Evolutionary conservation across 1,140 invertebrate species (phyloP).

Genomic region (Patella vulgata): DNA sequence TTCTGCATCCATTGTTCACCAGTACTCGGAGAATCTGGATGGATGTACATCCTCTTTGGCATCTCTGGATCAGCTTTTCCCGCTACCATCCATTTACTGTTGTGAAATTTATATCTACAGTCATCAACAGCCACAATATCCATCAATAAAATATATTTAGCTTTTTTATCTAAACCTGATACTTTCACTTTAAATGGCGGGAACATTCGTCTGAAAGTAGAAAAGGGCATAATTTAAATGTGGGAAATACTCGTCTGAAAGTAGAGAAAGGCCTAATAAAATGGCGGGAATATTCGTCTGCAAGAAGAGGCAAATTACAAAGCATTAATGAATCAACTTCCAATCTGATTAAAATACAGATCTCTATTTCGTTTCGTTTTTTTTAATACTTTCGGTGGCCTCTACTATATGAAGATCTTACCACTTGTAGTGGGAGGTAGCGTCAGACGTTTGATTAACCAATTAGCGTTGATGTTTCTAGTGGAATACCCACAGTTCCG

Average conservation of each 20-base stretch:
- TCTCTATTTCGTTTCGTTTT: too few species aligned
- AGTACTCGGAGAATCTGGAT: constrained; percentile 95
- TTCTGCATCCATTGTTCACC: constrained; percentile 99
- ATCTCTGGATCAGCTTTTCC: constrained; percentile 75
- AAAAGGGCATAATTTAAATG: constrained; percentile 77
- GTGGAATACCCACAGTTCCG: too few species aligned
- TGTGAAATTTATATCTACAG: constrained; percentile 96
- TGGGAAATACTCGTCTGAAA: constrained; percentile 94
- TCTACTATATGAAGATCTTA: too few species aligned
- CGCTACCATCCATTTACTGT: constrained; percentile 72
- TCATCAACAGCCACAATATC: constrained; percentile 97
- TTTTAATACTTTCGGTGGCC: too few species aligned
- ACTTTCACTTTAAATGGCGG: constrained; percentile 91
- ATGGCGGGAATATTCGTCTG: constrained; percentile 97
- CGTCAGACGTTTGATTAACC: too few species aligned
- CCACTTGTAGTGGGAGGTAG: too few species aligned
- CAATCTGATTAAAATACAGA: neutral
- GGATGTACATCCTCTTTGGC: constrained; percentile 94
- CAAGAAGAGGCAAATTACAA: constrained; percentile 13
- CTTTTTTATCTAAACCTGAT: constrained; percentile 86
- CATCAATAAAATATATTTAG: constrained; percentile 95
- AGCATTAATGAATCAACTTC: constrained; percentile 11
- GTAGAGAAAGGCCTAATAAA: constrained; percentile 71
- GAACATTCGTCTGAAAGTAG: constrained; percentile 87
- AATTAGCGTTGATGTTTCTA: too few species aligned